phyloP scores from a whole-genome alignment of 2,797 vertebrate species.

The Aeoliscus strigatus region DNA sequence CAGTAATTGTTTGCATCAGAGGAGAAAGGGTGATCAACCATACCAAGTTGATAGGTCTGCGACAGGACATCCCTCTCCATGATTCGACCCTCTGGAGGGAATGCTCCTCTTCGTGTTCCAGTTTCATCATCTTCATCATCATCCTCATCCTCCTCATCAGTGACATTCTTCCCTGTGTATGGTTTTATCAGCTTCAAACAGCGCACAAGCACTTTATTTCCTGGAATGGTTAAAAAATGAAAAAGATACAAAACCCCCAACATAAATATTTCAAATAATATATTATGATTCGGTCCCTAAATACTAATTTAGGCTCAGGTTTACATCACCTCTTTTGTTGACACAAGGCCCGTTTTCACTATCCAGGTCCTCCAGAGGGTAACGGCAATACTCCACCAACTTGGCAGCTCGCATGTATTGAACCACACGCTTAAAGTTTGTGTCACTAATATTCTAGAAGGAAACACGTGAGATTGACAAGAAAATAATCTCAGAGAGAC shows the following conservation, averaged over 20 bases:
- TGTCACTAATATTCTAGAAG: conserved; percentile 77
- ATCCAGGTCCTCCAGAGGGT: conserved; percentile 81
- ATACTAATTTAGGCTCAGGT: neutral
- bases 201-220: conserved; percentile 82
- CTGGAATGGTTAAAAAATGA: conserved; percentile 51
- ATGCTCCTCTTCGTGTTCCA: conserved; percentile 62
- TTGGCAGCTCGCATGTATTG: conserved; percentile 86
- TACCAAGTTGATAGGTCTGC: conserved; percentile 89
- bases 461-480: conserved; percentile 3
- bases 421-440: conserved; percentile 81
- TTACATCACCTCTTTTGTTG: conserved; percentile 83
- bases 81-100: conserved; percentile 75
- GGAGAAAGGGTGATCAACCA: conserved; percentile 30
- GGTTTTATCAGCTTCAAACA: conserved; percentile 86
- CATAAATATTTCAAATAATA: too few relatives aligned
- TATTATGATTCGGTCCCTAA: too few relatives aligned
- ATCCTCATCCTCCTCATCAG: conserved; percentile 75
- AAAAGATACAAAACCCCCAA: too few relatives aligned
- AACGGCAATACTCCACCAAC: conserved; percentile 73
- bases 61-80: conserved; percentile 85
- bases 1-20: too few relatives aligned
- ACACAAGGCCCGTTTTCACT: conserved; percentile 69
- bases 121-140: conserved; percentile 80
- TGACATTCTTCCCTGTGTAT: conserved; percentile 74
- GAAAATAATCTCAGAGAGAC: neutral